phyloP scores from a whole-genome alignment of 2,797 vertebrate genomes.

The Miichthys miiuy region DNA sequence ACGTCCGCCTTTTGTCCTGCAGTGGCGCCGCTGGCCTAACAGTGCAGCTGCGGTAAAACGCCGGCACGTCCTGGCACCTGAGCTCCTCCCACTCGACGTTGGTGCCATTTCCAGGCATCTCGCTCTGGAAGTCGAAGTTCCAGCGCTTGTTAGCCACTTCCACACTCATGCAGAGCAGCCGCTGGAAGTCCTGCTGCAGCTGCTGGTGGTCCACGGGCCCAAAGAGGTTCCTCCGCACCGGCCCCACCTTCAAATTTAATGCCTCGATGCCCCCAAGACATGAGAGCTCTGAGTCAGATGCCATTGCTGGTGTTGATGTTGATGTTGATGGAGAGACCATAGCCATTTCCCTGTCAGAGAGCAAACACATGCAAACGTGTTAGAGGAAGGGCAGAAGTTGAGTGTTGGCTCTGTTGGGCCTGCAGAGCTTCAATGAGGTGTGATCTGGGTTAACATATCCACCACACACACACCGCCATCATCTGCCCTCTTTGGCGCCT shows the following conservation, averaged over 20 bases:
- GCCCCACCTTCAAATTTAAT: slow-evolving; percentile 55
- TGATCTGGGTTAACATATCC: slow-evolving; percentile 33
- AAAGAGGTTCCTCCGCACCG: slow-evolving; percentile 82
- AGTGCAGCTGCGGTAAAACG: slow-evolving; percentile 83
- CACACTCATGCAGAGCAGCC: slow-evolving; percentile 72
- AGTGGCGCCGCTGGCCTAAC: slow-evolving; percentile 30
- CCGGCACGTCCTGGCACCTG: slow-evolving; percentile 77
- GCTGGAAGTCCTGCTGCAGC: slow-evolving; percentile 85
- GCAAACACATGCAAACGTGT: slow-evolving; percentile 18
- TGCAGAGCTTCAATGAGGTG: slow-evolving; percentile 58
- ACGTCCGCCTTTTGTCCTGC: background rate
- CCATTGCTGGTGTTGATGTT: slow-evolving; percentile 17
- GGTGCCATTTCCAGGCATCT: slow-evolving; percentile 65
- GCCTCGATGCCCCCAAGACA: slow-evolving; percentile 61
- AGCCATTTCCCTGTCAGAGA: slow-evolving; percentile 71
- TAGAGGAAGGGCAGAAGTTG: slow-evolving; percentile 38
- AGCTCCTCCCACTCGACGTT: slow-evolving; percentile 86
- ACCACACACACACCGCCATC: background rate
- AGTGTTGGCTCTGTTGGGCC: slow-evolving; percentile 1
- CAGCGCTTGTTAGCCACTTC: slow-evolving; percentile 84
- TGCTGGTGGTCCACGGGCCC: slow-evolving; percentile 86
- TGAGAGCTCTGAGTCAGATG: slow-evolving; percentile 49
- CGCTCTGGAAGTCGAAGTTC: slow-evolving; percentile 86
- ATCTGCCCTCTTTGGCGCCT: slow-evolving; percentile 28
- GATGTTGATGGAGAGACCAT: slow-evolving; percentile 69